A percentile compares a stretch with the other conserved stretches of the same genome.
phyloP scores from a whole-genome alignment of 2,797 vertebrate species.

The Sciaenops ocellatus region DNA sequence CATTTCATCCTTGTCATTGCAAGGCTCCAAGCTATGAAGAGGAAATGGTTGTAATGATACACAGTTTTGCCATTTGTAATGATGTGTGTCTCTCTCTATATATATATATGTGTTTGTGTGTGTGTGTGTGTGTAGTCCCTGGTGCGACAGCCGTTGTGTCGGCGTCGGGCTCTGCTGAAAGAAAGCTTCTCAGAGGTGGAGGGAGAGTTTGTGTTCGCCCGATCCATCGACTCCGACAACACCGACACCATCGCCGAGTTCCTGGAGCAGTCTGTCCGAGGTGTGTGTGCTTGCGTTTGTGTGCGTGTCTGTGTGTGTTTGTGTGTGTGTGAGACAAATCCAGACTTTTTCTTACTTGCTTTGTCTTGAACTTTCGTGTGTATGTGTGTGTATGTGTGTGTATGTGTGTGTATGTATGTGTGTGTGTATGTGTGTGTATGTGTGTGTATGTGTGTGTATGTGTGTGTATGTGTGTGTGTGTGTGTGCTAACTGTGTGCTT shows the following conservation, averaged over 20 bases:
- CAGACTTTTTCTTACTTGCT: constrained; percentile 42
- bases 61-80: constrained; percentile 61
- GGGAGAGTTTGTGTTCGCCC: constrained; percentile 92
- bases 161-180: constrained; percentile 87
- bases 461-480: background rate
- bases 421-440: background rate
- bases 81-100: constrained; percentile 26
- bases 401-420: background rate
- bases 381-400: constrained; percentile 2
- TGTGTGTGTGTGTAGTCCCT: constrained; percentile 84
- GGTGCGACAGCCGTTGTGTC: constrained; percentile 88
- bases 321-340: constrained; percentile 12
- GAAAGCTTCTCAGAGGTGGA: constrained; percentile 90
- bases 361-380: constrained; percentile 34
- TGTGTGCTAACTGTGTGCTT: constrained; percentile 12
- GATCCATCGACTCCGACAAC: constrained; percentile 88
- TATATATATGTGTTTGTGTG: constrained; percentile 28
- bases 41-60: constrained; percentile 73
- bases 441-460: background rate
- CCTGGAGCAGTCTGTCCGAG: constrained; percentile 93
- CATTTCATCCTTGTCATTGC: constrained; percentile 72
- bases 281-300: constrained; percentile 73
- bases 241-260: constrained; percentile 92
- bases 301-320: constrained; percentile 15
- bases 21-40: constrained; percentile 59